Conservation (phyloP, 2,888 invertebrate genomes). For the Coelinius sp. region DNA sequence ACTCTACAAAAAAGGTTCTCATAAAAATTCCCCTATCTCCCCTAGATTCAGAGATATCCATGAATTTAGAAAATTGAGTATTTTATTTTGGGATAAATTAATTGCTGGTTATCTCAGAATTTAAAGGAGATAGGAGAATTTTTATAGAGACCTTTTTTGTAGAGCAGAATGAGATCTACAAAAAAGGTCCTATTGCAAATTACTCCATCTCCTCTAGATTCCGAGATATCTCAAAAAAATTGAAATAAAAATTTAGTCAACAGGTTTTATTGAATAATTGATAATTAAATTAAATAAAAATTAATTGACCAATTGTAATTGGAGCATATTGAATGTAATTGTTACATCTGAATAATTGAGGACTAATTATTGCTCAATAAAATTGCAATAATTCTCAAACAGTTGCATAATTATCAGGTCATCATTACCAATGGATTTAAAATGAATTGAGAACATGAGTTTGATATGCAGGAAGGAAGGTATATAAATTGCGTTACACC, state of each 20-base stretch:
- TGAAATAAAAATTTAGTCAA: slow-evolving; percentile 1
- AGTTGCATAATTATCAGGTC: slow-evolving; percentile 18
- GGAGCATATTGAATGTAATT: background rate
- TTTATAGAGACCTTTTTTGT: background rate
- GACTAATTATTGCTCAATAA: slow-evolving; percentile 11
- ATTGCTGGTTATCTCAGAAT: background rate
- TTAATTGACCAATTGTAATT: no score
- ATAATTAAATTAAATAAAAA: background rate
- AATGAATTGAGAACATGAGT: slow-evolving; percentile 15
- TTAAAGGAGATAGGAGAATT: background rate
- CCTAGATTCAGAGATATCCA: no score
- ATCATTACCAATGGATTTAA: slow-evolving; percentile 5
- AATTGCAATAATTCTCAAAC: background rate
- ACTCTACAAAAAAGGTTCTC: no score
- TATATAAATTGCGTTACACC: slow-evolving; percentile 21
- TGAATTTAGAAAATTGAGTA: slow-evolving; percentile 5
- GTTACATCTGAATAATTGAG: background rate
- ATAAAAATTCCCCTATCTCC: no score
- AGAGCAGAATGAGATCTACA: background rate
- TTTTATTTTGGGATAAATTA: background rate
- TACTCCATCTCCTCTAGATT: background rate
- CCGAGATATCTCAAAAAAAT: background rate
- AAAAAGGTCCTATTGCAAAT: background rate
- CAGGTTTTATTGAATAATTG: no score
- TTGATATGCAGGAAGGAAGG: slow-evolving; percentile 16